Base-by-base conservation (phyloP, 2,888 invertebrate species). In the Adelphocoris suturalis region DNA sequence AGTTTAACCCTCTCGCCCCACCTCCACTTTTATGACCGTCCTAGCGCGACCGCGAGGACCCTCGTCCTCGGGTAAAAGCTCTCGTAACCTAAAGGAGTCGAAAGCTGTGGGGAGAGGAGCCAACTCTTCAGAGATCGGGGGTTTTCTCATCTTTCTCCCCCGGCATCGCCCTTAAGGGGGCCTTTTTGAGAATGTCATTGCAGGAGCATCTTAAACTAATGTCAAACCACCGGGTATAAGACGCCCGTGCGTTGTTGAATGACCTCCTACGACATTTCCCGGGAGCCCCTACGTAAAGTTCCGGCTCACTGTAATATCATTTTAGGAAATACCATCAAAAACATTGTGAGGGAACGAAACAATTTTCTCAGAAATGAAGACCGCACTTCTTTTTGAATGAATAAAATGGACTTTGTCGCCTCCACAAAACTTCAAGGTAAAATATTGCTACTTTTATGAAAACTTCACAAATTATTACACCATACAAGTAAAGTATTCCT, bases 141-240 rank as follows among this genome's bases (percentile, higher is more conserved):
- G 88, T 55, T 80, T 78, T 37, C 37, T 88, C 88, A 88, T 88
- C 88, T 88, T 55, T 68, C 27, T 37, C 37, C 37, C 37, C 7
- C 37, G 9, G 27, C 27, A 88, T 88, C 78, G 88, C 88, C 88
- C 88, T 88, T 88, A 27, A n/a, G 88, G 55, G 37, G 88, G 55
- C 88, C 88, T 88, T 88, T 80, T 88, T 88, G 78, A 88, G 78
- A 86, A 88, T 88, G 88, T 46, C 88, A 37, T 88, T 80, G 88
- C 47, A 78, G 68, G 37, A 37, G 80, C 78, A 78, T 88, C 88
- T 88, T 80, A 76, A 55, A 55, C 52, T 78, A 88, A 88, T 88
- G 88, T 88, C 88, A 88, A 78, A 78, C 27, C 37, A 11, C 47
- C 55, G 23, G 68, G n/a, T 19, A 3, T 19, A 19, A 11, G n/a